Evolutionary conservation across 2,797 vertebrate genomes (phyloP).

Genomic region (Myotis daubentonii): DNA sequence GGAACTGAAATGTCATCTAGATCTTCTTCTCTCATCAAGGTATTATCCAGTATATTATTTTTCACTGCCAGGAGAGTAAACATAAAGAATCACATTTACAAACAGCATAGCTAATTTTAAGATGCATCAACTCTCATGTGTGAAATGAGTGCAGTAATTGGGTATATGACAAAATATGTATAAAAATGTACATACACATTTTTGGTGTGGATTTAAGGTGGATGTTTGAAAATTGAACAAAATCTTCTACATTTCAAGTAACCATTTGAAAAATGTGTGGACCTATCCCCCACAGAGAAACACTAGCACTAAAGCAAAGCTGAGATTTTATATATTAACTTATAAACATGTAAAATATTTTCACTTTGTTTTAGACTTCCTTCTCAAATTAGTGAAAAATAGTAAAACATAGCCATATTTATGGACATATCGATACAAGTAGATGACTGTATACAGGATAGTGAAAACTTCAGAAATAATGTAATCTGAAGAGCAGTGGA

Average conservation of each 20-base stretch:
- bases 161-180: not conserved
- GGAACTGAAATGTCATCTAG: slow-evolving; percentile 38
- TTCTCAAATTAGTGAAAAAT: not conserved
- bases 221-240: not conserved
- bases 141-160: slow-evolving; percentile 54
- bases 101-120: slow-evolving; percentile 62
- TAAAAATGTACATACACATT: slow-evolving; percentile 23
- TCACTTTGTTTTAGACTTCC: slow-evolving; percentile 13
- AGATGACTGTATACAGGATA: not conserved
- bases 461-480: not conserved
- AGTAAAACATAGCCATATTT: not conserved
- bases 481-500: not conserved
- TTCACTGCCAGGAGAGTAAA: slow-evolving; percentile 61
- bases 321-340: not conserved
- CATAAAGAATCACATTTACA: slow-evolving; percentile 55
- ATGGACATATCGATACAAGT: not conserved
- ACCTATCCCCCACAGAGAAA: not conserved
- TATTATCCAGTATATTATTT: slow-evolving; percentile 56
- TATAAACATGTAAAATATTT: not conserved
- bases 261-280: not conserved
- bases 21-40: slow-evolving; percentile 47
- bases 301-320: not conserved
- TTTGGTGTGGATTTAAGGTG: not conserved
- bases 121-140: slow-evolving; percentile 49
- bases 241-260: not conserved